A percentile compares a stretch with the other conserved stretches of the same genome.
These are phyloP conservation scores for Trididemnum miniatum DNA, from an alignment of 23 tunicate genomes.

Conservation along the genomic window DNA sequence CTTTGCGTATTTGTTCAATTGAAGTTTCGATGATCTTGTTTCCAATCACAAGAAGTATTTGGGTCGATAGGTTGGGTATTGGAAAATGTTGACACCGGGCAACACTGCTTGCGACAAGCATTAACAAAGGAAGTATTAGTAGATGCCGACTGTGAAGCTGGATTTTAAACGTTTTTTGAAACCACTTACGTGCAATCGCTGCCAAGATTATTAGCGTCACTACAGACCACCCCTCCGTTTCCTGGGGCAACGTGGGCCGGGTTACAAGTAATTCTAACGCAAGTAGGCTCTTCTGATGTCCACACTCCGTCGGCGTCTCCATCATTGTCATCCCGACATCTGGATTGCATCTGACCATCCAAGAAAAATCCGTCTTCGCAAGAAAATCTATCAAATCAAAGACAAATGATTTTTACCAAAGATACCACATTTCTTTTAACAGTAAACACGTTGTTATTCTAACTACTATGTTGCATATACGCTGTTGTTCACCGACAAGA, in stretches of 20 bases:
- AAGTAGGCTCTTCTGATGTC: slow-evolving; percentile 36
- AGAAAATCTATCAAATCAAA: slow-evolving; percentile 18
- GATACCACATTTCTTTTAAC: not conserved
- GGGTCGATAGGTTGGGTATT: too few species aligned
- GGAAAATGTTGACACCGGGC: too few species aligned
- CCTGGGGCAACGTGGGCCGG: slow-evolving; percentile 52
- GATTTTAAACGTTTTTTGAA: too few species aligned
- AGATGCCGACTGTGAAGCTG: too few species aligned
- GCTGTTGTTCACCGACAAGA: too few species aligned
- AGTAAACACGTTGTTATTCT: not conserved
- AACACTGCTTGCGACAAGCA: too few species aligned
- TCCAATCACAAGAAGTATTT: too few species aligned
- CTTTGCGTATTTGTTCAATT: too few species aligned
- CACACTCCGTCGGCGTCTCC: slow-evolving; percentile 57
- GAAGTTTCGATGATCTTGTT: too few species aligned
- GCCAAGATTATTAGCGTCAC: slow-evolving; percentile 24
- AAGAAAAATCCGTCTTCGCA: slow-evolving; percentile 35
- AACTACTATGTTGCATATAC: too few species aligned
- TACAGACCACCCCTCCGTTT: slow-evolving; percentile 53
- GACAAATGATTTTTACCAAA: not conserved
- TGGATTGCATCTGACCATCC: slow-evolving; percentile 13
- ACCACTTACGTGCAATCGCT: slow-evolving; percentile 59
- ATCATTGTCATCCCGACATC: slow-evolving; percentile 57
- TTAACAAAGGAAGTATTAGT: too few species aligned
- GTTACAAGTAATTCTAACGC: slow-evolving; percentile 34